phyloP scores from a whole-genome alignment of 2,888 invertebrate species.

The Tanytarsus gracilentus region DNA sequence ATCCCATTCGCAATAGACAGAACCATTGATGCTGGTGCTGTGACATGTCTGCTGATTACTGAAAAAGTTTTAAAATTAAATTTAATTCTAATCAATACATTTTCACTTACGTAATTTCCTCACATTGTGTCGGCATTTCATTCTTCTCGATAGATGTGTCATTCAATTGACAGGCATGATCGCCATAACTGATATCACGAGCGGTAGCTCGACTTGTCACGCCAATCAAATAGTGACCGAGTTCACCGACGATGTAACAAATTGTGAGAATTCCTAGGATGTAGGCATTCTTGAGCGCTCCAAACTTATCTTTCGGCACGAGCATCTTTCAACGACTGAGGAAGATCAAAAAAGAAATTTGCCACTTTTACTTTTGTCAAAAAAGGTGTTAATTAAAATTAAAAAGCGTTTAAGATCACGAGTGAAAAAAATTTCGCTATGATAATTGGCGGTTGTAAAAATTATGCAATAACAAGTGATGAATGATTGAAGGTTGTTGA shows the following conservation, averaged over 20 bases:
- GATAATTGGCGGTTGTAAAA: too few relatives aligned
- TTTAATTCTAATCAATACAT: slow-evolving; percentile 44
- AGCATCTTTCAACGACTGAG: slow-evolving; percentile 30
- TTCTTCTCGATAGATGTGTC: slow-evolving; percentile 48
- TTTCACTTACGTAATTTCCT: slow-evolving; percentile 47
- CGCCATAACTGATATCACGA: slow-evolving; percentile 67
- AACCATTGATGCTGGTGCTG: slow-evolving; percentile 58
- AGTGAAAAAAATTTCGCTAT: too few relatives aligned
- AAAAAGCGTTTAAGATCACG: too few relatives aligned
- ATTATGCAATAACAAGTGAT: too few relatives aligned
- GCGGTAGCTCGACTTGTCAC: slow-evolving; percentile 82
- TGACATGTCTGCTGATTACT: slow-evolving; percentile 18
- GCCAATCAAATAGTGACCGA: slow-evolving; percentile 82
- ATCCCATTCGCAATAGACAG: slow-evolving; percentile 79
- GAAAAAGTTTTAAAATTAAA: not conserved
- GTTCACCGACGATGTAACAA: slow-evolving; percentile 76
- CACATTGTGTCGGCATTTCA: slow-evolving; percentile 49
- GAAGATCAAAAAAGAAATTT: too few relatives aligned
- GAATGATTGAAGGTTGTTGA: too few relatives aligned
- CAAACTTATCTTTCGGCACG: slow-evolving; percentile 48
- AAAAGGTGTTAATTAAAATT: too few relatives aligned
- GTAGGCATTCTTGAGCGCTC: slow-evolving; percentile 66
- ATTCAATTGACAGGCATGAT: slow-evolving; percentile 74
- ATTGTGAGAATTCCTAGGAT: slow-evolving; percentile 69
- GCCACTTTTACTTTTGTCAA: too few relatives aligned